A percentile compares a stretch with the other conserved stretches of the same genome.
phyloP scores from a whole-genome alignment of 2,113 vertebrate species.

The Hydropotes inermis region DNA sequence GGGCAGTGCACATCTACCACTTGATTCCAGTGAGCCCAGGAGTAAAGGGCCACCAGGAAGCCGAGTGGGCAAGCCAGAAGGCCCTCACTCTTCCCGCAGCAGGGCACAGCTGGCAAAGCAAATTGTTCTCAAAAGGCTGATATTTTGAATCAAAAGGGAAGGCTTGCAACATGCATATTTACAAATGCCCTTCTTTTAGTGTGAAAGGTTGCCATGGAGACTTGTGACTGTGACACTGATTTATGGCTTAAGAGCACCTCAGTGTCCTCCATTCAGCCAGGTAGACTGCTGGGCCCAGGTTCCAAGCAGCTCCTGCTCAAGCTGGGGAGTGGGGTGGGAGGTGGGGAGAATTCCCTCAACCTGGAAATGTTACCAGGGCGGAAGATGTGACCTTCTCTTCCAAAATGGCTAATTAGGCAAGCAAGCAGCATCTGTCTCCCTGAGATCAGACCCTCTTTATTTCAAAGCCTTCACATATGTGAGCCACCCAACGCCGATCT shows the following conservation, averaged over 20 bases:
- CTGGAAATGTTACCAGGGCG: neutral
- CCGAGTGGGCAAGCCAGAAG: neutral
- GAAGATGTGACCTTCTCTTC: neutral
- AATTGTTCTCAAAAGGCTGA: conserved; percentile 20
- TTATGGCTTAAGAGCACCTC: conserved; percentile 36
- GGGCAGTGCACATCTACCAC: neutral
- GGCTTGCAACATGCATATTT: conserved; percentile 37
- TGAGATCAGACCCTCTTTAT: conserved; percentile 33
- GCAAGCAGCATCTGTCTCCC: conserved; percentile 43
- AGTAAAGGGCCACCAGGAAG: neutral
- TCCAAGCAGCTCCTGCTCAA: neutral
- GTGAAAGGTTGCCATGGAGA: conserved; percentile 77
- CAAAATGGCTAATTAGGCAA: conserved; percentile 11
- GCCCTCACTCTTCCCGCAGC: neutral
- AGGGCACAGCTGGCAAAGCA: neutral
- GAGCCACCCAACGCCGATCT: neutral
- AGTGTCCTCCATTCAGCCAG: neutral
- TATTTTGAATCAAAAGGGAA: conserved; percentile 26
- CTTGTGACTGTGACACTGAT: neutral
- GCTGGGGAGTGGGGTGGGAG: neutral
- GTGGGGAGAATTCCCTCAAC: neutral
- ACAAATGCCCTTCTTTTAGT: conserved; percentile 40
- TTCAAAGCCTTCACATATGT: conserved; percentile 49
- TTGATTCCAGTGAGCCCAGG: neutral
- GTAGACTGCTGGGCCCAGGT: neutral